These are phyloP conservation scores for Sanderia malayensis DNA, from an alignment of 30 jellyfish, hydroid and myxozoan genomes.

Conservation along the genomic window DNA sequence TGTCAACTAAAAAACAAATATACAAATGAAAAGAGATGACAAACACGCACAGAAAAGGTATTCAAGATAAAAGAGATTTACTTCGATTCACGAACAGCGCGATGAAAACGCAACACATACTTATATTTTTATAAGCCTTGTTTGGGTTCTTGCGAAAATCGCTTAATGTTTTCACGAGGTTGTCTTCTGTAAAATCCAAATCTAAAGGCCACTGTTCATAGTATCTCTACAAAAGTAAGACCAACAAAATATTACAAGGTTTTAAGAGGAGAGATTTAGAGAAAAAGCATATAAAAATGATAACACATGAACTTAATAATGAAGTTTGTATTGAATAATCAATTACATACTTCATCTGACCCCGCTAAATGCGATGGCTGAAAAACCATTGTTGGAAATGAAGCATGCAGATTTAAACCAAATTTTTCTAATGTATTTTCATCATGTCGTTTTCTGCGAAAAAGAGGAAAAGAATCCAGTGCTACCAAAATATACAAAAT, in stretches of 20 bases:
- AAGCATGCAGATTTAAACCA: conserved; percentile 17
- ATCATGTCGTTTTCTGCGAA: conserved; percentile 11
- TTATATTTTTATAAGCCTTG: conserved; percentile 14
- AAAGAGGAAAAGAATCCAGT: no score
- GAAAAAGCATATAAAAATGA: no score
- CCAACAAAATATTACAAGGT: neutral
- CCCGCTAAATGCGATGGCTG: conserved; percentile 52
- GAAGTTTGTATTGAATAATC: no score
- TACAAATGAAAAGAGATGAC: no score
- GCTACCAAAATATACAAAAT: no score
- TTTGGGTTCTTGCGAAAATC: conserved; percentile 33
- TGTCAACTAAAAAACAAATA: conserved; percentile 7
- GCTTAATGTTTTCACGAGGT: neutral
- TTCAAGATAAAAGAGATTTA: no score
- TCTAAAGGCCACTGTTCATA: conserved; percentile 55
- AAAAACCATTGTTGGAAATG: conserved; percentile 8
- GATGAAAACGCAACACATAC: no score
- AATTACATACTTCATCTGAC: conserved; percentile 41
- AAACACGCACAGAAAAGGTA: no score
- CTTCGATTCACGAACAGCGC: no score
- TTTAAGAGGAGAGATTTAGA: neutral
- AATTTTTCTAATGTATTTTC: conserved; percentile 16
- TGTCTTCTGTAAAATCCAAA: neutral
- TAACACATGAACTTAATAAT: no score
- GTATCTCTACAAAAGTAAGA: conserved; percentile 25